phyloP scores from a whole-genome alignment of 2,888 invertebrate genomes.

The Drosophila nigricruria region DNA sequence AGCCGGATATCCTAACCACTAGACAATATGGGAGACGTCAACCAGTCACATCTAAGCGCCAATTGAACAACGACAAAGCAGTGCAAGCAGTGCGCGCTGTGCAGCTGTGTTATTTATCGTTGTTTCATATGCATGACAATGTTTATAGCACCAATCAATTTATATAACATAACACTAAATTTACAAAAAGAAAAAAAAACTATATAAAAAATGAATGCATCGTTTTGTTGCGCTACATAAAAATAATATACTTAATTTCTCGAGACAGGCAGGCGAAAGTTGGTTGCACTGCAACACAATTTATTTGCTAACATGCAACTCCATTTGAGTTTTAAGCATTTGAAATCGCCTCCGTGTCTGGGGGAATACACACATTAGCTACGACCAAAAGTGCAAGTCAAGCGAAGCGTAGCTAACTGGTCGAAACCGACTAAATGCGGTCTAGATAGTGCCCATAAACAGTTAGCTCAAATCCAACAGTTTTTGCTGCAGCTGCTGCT shows the following conservation, averaged over 20 bases:
- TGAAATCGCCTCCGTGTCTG: constrained; percentile 41
- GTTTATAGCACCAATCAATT: constrained; percentile 35
- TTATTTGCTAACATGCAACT: constrained; percentile 36
- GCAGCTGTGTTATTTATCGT: constrained; percentile 13
- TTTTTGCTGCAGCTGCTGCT: constrained; percentile 14
- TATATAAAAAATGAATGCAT: constrained; percentile 11
- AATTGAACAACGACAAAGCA: constrained; percentile 16
- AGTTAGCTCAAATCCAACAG: constrained; percentile 53
- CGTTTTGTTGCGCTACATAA: constrained; percentile 59
- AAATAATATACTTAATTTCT: constrained; percentile 32
- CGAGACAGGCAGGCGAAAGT: constrained; percentile 65
- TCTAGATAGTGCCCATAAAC: constrained; percentile 67
- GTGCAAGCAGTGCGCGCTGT: constrained; percentile 1
- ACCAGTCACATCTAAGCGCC: neutral
- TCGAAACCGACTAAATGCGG: constrained; percentile 72
- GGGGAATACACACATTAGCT: constrained; percentile 19
- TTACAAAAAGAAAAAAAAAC: neutral
- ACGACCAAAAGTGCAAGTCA: constrained; percentile 62
- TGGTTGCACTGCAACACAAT: constrained; percentile 37
- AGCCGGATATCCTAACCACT: constrained; percentile 85
- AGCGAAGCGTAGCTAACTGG: constrained; percentile 70
- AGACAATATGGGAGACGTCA: constrained; percentile 83
- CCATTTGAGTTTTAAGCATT: constrained; percentile 34
- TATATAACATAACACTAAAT: constrained; percentile 45
- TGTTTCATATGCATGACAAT: constrained; percentile 17